Conservation (phyloP, 2,888 invertebrate species). For the Conomelus anceps region DNA sequence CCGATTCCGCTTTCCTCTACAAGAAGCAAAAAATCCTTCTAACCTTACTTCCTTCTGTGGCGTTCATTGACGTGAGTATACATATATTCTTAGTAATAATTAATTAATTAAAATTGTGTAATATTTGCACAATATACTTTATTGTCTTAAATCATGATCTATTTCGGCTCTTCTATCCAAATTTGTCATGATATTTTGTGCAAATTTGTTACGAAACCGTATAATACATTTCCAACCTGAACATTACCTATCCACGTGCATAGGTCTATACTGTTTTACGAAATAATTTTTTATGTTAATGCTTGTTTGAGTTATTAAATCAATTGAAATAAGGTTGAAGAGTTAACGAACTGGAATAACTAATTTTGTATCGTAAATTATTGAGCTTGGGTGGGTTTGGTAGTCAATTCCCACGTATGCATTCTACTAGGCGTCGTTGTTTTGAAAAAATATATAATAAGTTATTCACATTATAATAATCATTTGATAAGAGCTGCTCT, state of each 20-base stretch:
- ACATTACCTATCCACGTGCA: background rate
- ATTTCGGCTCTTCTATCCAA: background rate
- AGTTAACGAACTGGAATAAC: too few relatives aligned
- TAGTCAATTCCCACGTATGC: too few relatives aligned
- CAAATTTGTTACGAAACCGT: background rate
- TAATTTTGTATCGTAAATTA: too few relatives aligned
- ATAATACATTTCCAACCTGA: background rate
- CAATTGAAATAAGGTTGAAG: too few relatives aligned
- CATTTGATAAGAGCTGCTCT: too few relatives aligned
- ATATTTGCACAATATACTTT: background rate
- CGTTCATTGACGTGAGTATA: slow-evolving; percentile 7
- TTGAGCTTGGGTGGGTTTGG: too few relatives aligned
- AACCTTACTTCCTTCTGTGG: background rate
- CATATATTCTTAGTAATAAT: background rate
- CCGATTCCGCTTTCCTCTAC: too few relatives aligned
- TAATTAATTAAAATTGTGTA: background rate
- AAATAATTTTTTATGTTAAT: background rate
- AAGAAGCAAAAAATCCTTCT: background rate
- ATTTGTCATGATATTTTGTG: background rate
- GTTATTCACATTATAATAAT: too few relatives aligned
- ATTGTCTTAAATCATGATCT: background rate
- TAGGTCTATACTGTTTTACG: background rate
- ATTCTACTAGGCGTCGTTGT: too few relatives aligned
- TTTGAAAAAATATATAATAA: too few relatives aligned
- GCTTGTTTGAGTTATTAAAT: too few relatives aligned